Conservation (phyloP, 1,140 invertebrate genomes). For the Aphelenchoides avenae region DNA sequence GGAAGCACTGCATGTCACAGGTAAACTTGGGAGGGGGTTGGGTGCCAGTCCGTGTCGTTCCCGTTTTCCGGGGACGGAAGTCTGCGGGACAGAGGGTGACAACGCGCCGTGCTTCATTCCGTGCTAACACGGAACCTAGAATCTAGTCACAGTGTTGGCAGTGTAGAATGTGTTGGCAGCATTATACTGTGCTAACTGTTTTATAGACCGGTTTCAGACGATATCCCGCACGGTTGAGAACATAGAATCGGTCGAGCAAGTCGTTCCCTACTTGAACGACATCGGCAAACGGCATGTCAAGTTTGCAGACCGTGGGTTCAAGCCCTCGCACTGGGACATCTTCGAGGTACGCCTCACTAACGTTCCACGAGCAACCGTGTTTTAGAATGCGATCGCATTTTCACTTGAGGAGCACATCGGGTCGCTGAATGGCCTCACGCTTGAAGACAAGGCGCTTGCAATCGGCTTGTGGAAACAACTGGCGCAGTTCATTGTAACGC, state of each 20-base stretch:
- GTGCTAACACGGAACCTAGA: too few species aligned
- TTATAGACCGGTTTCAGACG: slow-evolving; percentile 31
- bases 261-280: slow-evolving; percentile 36
- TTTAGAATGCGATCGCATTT: slow-evolving; percentile 55
- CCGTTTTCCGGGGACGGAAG: too few species aligned
- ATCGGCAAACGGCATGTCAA: slow-evolving; percentile 52
- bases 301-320: slow-evolving; percentile 54
- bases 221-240: slow-evolving; percentile 55
- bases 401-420: slow-evolving; percentile 41
- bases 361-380: slow-evolving; percentile 3
- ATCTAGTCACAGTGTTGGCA: too few species aligned
- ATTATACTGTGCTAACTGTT: too few species aligned
- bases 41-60: too few species aligned
- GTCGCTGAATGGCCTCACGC: slow-evolving; percentile 33
- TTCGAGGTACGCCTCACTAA: slow-evolving; percentile 45
- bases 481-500: slow-evolving; percentile 49
- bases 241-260: slow-evolving; percentile 53
- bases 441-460: slow-evolving; percentile 46
- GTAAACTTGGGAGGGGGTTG: too few species aligned
- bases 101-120: too few species aligned
- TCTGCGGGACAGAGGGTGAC: too few species aligned
- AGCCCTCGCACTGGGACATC: slow-evolving; percentile 55
- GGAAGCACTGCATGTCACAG: too few species aligned
- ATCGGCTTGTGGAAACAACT: slow-evolving; percentile 50
- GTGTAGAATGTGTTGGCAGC: too few species aligned